Evolutionary conservation across 2,113 vertebrate genomes (phyloP).

Genomic region (Motacilla alba): DNA sequence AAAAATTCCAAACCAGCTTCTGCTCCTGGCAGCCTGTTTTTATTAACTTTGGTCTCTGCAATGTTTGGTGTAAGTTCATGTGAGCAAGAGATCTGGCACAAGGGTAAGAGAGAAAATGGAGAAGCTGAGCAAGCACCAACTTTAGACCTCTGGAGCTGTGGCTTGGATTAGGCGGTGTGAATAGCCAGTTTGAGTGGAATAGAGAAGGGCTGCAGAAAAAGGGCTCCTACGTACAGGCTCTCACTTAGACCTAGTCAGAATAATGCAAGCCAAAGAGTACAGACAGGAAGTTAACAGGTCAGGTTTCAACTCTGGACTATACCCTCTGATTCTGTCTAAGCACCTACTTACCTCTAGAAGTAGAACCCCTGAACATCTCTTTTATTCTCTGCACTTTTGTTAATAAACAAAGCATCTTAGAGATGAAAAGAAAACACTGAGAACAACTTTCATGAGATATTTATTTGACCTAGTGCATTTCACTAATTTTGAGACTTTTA

Average conservation of each 20-base stretch:
- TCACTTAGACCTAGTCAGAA: neutral
- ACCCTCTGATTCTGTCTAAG: neutral
- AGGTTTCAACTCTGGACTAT: neutral
- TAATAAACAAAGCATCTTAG: neutral
- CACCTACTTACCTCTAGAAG: neutral
- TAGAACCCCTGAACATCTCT: neutral
- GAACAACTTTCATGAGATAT: neutral
- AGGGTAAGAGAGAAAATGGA: neutral
- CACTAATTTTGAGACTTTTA: neutral
- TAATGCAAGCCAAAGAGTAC: fast-evolving
- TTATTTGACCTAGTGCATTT: neutral
- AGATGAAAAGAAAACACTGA: neutral
- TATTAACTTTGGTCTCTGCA: neutral
- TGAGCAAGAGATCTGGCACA: neutral
- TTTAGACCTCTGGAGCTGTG: neutral
- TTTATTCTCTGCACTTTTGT: neutral
- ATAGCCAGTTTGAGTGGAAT: neutral
- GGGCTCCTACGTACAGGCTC: neutral
- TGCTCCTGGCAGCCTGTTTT: neutral
- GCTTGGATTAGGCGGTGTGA: neutral
- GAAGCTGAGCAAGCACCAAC: neutral
- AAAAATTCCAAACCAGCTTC: neutral
- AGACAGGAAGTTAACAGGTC: neutral
- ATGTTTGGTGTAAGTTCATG: neutral
- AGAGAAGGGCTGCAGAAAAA: neutral